These are phyloP conservation scores for Bombus ignitus DNA, from an alignment of 1,140 invertebrate species.

Conservation along the genomic window DNA sequence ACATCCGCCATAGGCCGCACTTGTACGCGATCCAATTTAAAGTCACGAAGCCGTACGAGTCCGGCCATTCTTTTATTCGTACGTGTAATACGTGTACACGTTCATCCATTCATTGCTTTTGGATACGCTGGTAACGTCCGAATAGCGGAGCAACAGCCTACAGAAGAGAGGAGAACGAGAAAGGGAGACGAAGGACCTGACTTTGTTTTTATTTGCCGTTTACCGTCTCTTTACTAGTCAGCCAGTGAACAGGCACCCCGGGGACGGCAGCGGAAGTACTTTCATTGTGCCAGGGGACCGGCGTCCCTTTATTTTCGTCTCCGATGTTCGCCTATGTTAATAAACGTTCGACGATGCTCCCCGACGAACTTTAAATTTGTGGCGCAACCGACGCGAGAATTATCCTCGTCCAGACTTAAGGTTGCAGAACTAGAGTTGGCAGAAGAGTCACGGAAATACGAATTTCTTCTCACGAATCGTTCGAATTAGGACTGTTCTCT, in stretches of 20 bases:
- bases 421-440: too few species aligned
- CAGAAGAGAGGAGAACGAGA: not conserved
- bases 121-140: not conserved
- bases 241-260: slow-evolving; percentile 56
- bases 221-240: slow-evolving; percentile 65
- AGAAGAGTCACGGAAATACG: not conserved
- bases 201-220: slow-evolving; percentile 76
- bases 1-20: slow-evolving; percentile 80
- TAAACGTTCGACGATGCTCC: slow-evolving; percentile 42
- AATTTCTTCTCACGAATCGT: not conserved
- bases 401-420: not conserved
- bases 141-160: not conserved
- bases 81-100: slow-evolving; percentile 58
- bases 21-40: slow-evolving; percentile 82
- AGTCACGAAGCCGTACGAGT: slow-evolving; percentile 75
- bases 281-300: slow-evolving; percentile 71
- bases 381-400: not conserved
- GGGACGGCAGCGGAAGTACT: slow-evolving; percentile 69
- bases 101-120: slow-evolving; percentile 69
- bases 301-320: slow-evolving; percentile 70
- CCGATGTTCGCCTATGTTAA: slow-evolving; percentile 61
- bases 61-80: slow-evolving; percentile 75
- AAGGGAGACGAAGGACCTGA: slow-evolving; percentile 59
- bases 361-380: slow-evolving; percentile 37
- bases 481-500: not conserved